Base-by-base conservation (phyloP, 2,113 vertebrate species). In the Pavo muticus region DNA sequence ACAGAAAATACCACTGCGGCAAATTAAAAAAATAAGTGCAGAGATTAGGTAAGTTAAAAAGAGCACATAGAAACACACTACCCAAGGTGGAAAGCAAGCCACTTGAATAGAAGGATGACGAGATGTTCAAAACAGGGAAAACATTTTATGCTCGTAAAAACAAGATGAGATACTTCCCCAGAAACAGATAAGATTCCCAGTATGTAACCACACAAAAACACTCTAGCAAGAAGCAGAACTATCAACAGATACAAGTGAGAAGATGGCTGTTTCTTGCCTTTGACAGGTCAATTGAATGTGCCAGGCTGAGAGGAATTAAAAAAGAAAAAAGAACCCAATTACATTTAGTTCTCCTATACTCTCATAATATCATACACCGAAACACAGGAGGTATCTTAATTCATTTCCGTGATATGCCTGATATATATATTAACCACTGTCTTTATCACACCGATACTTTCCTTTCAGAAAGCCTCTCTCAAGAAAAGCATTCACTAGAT, bases 271-370 rank as follows among this genome's bases (percentile, higher is more conserved):
- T 91, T 91, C 78, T 91, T 44, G 85, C 82, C 85, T 91, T 87
- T 82, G 87, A 88, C 19, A 57, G 67, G 35, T 90, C 84, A 91
- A 75, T 44, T 87, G 39, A 94, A 91, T 90, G 85, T 68, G 57
- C 47, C 74, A 93, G 52, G 67, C 82, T 90, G 82, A 94, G 61
- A 87, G 32, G 82, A 87, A 85, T 82, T 93, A n/a, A 87, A 94
- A 88, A 77, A 74, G 29, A 81, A 32, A 76, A 76, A 91, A 81
- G 4, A 90, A 87, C 10, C 6, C 20, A 71, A 68, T 50, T 79
- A 82, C 35, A 60, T 90, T 87, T 64, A 64, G 50, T 75, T 59
- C 67, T 63, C 24, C 37, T 44, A 75, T 64, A 59, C 3, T 84
- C n/a, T 50, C 4, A 40, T 91, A 60, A 5, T 60, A 9, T 45